These are phyloP conservation scores for Drosophila koepferae DNA, from an alignment of 2,888 invertebrate species.

Conservation along the genomic window DNA sequence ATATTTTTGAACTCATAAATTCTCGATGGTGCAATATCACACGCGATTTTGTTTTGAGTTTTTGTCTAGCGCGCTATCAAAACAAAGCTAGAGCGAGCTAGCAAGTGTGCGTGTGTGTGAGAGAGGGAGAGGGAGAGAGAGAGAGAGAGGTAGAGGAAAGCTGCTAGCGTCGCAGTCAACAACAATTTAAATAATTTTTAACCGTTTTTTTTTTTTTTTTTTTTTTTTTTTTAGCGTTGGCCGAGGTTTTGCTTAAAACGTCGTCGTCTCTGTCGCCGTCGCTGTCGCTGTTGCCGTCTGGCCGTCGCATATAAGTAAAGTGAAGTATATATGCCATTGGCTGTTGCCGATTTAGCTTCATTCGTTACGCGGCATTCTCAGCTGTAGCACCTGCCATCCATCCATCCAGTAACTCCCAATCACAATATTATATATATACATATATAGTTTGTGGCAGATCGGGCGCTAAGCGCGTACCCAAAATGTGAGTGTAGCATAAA, in stretches of 20 bases:
- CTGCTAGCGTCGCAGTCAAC: slow-evolving; percentile 49
- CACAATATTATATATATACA: slow-evolving; percentile 2
- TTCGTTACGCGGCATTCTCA: slow-evolving; percentile 79
- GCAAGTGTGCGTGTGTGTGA: slow-evolving; percentile 20
- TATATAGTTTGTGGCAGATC: slow-evolving; percentile 23
- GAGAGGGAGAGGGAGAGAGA: neutral
- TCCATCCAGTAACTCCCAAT: slow-evolving; percentile 22
- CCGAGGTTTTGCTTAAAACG: slow-evolving; percentile 66
- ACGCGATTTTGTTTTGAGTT: slow-evolving; percentile 51
- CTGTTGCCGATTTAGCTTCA: slow-evolving; percentile 75
- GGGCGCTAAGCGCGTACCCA: slow-evolving; percentile 36
- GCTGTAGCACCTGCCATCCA: slow-evolving; percentile 54
- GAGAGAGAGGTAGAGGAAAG: slow-evolving; percentile 33
- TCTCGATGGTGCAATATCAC: slow-evolving; percentile 47
- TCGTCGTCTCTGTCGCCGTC: slow-evolving; percentile 7
- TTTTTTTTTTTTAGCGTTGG: slow-evolving; percentile 28
- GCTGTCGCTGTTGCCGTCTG: slow-evolving; percentile 36
- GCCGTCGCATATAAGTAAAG: slow-evolving; percentile 41
- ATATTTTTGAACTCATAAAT: slow-evolving; percentile 32
- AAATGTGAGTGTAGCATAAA: slow-evolving; percentile 41
- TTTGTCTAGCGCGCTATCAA: slow-evolving; percentile 32
- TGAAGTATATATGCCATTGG: slow-evolving; percentile 78
- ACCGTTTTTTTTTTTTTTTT: slow-evolving; percentile 56
- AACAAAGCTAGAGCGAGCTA: neutral
- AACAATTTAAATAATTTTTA: slow-evolving; percentile 75